Evolutionary conservation across 2,888 invertebrate species (phyloP), one percentile per base, ranked within the genome.

Genomic region (Pteria penguin): DNA sequence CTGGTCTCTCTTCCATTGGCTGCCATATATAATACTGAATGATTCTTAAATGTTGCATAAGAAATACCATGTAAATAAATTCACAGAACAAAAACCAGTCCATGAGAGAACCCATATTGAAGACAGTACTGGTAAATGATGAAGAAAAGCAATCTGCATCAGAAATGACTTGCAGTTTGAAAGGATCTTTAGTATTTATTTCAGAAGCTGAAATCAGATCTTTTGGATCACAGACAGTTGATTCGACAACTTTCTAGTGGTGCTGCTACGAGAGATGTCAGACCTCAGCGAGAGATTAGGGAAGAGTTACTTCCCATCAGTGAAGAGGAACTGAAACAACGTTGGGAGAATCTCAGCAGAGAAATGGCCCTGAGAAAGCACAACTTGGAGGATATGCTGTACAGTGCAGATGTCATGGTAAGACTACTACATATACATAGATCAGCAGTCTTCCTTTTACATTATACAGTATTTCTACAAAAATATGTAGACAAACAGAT

Each of bases 151-250:
- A n/a, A n/a, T n/a, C n/a, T n/a, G n/a, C n/a, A n/a, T n/a, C n/a
- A n/a, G n/a, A n/a, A n/a, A n/a, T n/a, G n/a, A n/a, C n/a, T n/a
- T n/a, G n/a, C n/a, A n/a, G n/a, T n/a, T n/a, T n/a, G n/a, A n/a
- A n/a, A n/a, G n/a, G n/a, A n/a, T n/a, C n/a, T n/a, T n/a, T n/a
- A n/a, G n/a, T n/a, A n/a, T n/a, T n/a, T n/a, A n/a, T 79, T 74
- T 5, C 78, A 87, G 87, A 85, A 86, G 67, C 75, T 89, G 55
- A 84, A 85, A 45, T 83, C 85, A 31, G 89, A 88, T 62, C 74
- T 87, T 27, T 80, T 72, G 29, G 82, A 87, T 29, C 89, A 90
- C 77, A 72, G 80, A 24, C 86, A 86, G 68, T 78, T 89, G 31
- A 79, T 89, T 3, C 77, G 81, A 18, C 86, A 86, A 72, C 74